A percentile compares a stretch with the other conserved stretches of the same genome.
Conservation (phyloP, 2,113 vertebrate species). For the Cyrtonyx montezumae region DNA sequence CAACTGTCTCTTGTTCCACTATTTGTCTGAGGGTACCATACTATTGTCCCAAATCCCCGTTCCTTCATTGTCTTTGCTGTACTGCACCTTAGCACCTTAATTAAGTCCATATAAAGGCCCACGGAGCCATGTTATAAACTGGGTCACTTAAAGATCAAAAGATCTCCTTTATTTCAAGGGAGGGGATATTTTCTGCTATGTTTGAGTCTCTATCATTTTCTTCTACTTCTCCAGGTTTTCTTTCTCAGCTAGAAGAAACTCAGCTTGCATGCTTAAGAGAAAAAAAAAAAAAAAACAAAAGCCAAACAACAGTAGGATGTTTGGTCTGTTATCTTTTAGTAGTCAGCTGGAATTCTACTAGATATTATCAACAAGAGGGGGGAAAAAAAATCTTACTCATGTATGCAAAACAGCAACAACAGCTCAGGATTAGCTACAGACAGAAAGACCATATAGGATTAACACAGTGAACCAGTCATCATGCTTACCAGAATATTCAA, state of each 20-base stretch:
- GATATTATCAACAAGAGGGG: not conserved
- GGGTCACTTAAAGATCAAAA: not conserved
- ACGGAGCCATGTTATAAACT: not conserved
- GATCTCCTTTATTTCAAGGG: not conserved
- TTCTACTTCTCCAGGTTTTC: not conserved
- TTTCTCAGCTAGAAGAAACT: not conserved
- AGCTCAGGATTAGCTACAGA: slow-evolving; percentile 68
- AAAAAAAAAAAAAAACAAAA: too few relatives aligned
- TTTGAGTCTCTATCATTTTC: not conserved
- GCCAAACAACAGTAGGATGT: not conserved
- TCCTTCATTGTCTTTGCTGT: not conserved
- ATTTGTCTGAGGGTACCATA: not conserved
- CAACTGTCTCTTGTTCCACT: not conserved
- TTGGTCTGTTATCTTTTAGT: not conserved
- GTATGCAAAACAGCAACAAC: slow-evolving; percentile 43
- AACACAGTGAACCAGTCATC: slow-evolving; percentile 61
- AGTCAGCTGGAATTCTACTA: slow-evolving; percentile 14
- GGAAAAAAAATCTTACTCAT: slow-evolving; percentile 41
- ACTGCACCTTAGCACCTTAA: not conserved
- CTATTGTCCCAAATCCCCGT: not conserved
- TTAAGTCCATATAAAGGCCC: not conserved
- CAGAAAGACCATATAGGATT: slow-evolving; percentile 60
- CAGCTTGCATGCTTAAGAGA: not conserved
- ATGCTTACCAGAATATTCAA: slow-evolving; percentile 47
- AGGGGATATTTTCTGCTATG: not conserved